Conservation (phyloP, 2,888 invertebrate genomes). For the Chymomyza caudatula region DNA sequence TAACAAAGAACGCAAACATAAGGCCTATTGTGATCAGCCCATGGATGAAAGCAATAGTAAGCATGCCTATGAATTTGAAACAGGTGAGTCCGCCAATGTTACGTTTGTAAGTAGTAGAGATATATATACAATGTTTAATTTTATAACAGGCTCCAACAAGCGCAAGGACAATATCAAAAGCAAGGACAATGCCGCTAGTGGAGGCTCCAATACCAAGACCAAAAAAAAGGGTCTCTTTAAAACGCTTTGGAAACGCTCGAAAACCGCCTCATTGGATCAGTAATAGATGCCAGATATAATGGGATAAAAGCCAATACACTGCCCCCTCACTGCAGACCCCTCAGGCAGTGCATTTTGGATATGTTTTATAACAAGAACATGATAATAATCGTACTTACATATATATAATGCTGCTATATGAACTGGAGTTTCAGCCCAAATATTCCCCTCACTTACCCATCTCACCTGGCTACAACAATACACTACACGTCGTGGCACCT, state of each 20-base stretch:
- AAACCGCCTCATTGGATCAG: constrained; percentile 91
- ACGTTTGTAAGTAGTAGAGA: too few relatives aligned
- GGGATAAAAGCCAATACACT: constrained; percentile 44
- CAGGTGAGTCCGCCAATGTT: constrained; percentile 37
- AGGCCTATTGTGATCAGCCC: constrained; percentile 63
- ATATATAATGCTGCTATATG: not conserved
- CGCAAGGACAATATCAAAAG: constrained; percentile 62
- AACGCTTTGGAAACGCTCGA: constrained; percentile 92
- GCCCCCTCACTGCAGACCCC: constrained; percentile 28
- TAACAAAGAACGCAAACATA: constrained; percentile 65
- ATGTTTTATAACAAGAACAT: constrained; percentile 7
- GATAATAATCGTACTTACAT: constrained; percentile 55
- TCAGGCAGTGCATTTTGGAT: constrained; percentile 4
- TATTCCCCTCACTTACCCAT: constrained; percentile 15
- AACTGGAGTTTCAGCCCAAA: not conserved
- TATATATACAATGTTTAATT: not conserved
- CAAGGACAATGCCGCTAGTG: constrained; percentile 58
- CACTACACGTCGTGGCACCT: constrained; percentile 5
- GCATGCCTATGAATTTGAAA: constrained; percentile 64
- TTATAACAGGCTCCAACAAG: constrained; percentile 43
- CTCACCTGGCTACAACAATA: constrained; percentile 10
- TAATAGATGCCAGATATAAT: constrained; percentile 77
- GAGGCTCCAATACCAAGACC: constrained; percentile 61
- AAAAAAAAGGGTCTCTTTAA: constrained; percentile 93
- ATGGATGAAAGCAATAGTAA: constrained; percentile 63